Conservation (phyloP, 37 sponge, comb jelly and placozoan genomes). For the Cladorhizidae sp. region DNA sequence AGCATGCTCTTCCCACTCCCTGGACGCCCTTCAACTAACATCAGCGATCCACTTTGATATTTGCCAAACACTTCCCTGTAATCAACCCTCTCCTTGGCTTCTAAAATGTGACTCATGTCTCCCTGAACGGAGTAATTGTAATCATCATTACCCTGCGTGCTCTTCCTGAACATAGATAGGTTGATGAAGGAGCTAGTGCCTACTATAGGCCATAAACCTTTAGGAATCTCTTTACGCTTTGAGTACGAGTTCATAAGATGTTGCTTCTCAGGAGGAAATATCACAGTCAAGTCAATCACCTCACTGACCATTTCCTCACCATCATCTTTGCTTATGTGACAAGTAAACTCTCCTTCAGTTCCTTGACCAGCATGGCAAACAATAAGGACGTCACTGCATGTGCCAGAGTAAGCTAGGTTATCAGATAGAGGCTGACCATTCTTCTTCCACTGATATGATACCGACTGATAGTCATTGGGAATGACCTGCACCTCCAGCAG, state of each 20-base stretch:
- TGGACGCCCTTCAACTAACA: conserved; percentile 25
- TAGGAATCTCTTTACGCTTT: not conserved
- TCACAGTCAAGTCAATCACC: not conserved
- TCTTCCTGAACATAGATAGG: not conserved
- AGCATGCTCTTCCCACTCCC: conserved; percentile 33
- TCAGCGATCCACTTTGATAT: not conserved
- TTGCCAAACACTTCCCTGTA: not conserved
- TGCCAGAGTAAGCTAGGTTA: no score
- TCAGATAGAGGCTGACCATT: no score
- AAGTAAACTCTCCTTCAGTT: no score
- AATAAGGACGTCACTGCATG: no score
- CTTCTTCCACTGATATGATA: not conserved
- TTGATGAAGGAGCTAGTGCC: not conserved
- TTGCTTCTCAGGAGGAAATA: not conserved
- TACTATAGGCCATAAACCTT: conserved; percentile 5
- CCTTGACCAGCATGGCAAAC: no score
- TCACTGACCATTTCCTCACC: no score
- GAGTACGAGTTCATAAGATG: not conserved
- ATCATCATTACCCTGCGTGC: not conserved
- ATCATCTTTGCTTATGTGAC: no score
- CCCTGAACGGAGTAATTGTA: not conserved
- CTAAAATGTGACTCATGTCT: conserved; percentile 3
- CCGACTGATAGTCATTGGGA: not conserved
- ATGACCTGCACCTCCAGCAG: not conserved
- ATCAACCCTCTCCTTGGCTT: not conserved